These are phyloP conservation scores for Aplodontia rufa DNA, from an alignment of 2,113 vertebrate species.

Conservation along the genomic window DNA sequence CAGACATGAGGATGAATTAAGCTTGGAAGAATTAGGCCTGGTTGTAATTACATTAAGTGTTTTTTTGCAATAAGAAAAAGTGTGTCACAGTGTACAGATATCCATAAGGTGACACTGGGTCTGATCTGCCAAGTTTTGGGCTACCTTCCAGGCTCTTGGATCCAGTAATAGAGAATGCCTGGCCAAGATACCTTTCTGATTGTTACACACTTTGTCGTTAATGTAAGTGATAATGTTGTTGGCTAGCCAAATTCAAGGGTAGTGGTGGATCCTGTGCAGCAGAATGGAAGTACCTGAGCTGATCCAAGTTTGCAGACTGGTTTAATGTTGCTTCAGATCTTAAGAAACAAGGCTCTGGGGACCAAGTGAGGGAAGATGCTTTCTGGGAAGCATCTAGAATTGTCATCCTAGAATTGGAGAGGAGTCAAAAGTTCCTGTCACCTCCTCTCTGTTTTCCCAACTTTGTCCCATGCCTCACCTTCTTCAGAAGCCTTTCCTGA, in stretches of 20 bases:
- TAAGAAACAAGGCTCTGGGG: neutral
- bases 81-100: conserved; percentile 78
- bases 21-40: conserved; percentile 73
- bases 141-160: neutral
- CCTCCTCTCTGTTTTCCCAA: neutral
- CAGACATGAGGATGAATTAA: conserved; percentile 73
- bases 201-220: conserved; percentile 49
- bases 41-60: conserved; percentile 82
- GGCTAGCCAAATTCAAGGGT: neutral
- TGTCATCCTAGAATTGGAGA: neutral
- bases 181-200: conserved; percentile 5
- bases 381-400: conserved; percentile 20
- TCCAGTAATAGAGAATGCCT: conserved; percentile 30
- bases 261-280: neutral
- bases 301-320: neutral
- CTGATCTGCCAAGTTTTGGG: conserved; percentile 77
- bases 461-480: neutral
- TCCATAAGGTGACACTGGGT: conserved; percentile 75
- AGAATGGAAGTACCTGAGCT: neutral
- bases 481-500: neutral
- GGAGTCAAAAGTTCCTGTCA: neutral
- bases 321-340: neutral
- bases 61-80: conserved; percentile 74
- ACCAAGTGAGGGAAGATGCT: neutral
- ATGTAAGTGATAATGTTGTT: conserved; percentile 42